These are phyloP conservation scores for Odontocolon sp. DNA, from an alignment of 2,888 invertebrate species.

Conservation along the genomic window DNA sequence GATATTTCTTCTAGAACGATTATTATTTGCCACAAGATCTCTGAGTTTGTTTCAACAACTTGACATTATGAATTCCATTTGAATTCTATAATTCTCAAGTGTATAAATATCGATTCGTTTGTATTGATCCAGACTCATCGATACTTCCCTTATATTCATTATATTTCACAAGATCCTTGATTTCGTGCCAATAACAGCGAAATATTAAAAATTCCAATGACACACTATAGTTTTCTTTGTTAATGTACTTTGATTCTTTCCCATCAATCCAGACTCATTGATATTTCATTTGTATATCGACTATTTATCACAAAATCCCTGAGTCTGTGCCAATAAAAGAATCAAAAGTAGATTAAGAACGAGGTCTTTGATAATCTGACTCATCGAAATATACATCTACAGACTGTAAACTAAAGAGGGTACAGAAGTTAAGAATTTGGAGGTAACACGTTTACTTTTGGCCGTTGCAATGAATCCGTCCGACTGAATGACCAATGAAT, in stretches of 20 bases:
- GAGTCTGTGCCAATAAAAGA: constrained; percentile 2
- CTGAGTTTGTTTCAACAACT: not conserved
- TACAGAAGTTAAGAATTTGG: constrained; percentile 9
- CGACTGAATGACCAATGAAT: constrained; percentile 50
- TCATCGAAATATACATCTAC: constrained; percentile 45
- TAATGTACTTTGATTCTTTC: not conserved
- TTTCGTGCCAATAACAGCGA: too few relatives aligned
- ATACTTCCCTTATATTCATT: too few relatives aligned
- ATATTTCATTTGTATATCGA: not conserved
- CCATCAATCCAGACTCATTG: not conserved
- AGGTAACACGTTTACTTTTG: constrained; percentile 5
- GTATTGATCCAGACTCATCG: not conserved
- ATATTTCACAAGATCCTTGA: too few relatives aligned
- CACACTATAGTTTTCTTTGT: too few relatives aligned
- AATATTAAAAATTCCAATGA: too few relatives aligned
- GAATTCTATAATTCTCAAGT: too few relatives aligned
- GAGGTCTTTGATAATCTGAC: constrained; percentile 61
- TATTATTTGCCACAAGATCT: not conserved
- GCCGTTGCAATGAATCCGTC: not conserved
- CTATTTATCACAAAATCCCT: not conserved
- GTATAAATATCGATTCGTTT: not conserved
- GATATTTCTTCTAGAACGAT: not conserved
- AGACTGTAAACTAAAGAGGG: not conserved
- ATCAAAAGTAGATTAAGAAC: constrained; percentile 66
- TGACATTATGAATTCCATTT: too few relatives aligned